phyloP scores from a whole-genome alignment of 1,140 invertebrate species.

The Drosophila hydei region DNA sequence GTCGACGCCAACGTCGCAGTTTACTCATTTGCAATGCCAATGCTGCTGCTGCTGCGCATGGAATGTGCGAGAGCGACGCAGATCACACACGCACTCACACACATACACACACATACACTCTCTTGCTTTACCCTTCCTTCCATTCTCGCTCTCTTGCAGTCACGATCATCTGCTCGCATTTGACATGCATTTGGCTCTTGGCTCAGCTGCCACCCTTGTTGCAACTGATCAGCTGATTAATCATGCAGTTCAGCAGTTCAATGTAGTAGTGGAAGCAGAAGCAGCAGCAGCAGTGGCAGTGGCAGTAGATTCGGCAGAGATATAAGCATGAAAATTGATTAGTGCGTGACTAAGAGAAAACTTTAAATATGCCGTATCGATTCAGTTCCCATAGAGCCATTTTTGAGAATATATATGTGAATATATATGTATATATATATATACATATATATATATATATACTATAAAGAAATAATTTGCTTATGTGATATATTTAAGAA shows the following conservation, averaged over 20 bases:
- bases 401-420: no score
- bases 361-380: no score
- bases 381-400: no score
- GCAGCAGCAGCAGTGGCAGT: conserved; percentile 2
- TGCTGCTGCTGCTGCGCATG: conserved; percentile 32
- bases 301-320: background rate
- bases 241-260: conserved; percentile 39
- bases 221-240: conserved; percentile 37
- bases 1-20: conserved; percentile 9
- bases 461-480: no score
- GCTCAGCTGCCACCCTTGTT: conserved; percentile 37
- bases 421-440: no score
- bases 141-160: background rate
- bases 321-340: background rate
- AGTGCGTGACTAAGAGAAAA: no score
- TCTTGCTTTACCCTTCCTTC: background rate
- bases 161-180: conserved; percentile 2
- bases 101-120: background rate
- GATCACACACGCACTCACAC: background rate
- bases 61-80: conserved; percentile 32
- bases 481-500: no score
- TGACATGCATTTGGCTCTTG: conserved; percentile 32
- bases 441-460: no score
- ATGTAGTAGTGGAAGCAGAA: background rate
- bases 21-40: conserved; percentile 54